Base-by-base conservation (phyloP, 1,140 invertebrate species). In the Dreissena polymorpha region DNA sequence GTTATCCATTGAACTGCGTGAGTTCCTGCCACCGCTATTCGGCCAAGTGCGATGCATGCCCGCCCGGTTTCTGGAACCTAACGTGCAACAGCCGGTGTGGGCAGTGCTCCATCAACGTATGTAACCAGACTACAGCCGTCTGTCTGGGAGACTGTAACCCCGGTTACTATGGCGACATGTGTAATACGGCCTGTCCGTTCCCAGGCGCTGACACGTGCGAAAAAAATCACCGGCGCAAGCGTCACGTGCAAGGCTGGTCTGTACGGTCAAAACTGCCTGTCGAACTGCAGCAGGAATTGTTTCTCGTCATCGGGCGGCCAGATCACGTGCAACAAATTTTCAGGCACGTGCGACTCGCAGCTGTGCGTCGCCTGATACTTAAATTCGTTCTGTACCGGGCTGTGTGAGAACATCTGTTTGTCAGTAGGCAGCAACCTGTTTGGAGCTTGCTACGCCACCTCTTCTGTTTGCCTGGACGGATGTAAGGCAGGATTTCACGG, bases 141-240 rank as follows among this genome's bases (percentile, higher is more conserved):
- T 78, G 75, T 51, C 21, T 49, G 13, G 49, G 7, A 13, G 75
- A 63, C 39, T 78, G 75, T 27, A 16, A 49, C 12, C 27, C 64
- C 21, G 75, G 75, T 13, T 78, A 51, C 27, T 78, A 68, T 50
- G 49, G 25, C 14, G 23, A 23, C 6, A 69, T 0, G 14, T 78
- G 75, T 50, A 13, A 16, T 7, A 10, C 21, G 12, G 10, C 39
- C 0, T 78, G 75, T 51, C 50, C 50, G 53, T 55, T 67, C 27
- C 14, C 29, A n/a, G 75, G 75, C 51, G 65, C 63, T 21, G 65
- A 51, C 18, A 49, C 75, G 21, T 78, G 75, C 67, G 64, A 78
- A 49, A 63, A n/a, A 29, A 39, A 10, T 69, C 14, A 49, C 75
- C 39, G 75, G 75, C 16, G 49, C 21, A 6, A 67, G 75, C 50